Base-by-base conservation (phyloP, 2,113 vertebrate genomes). In the Trochalopteron elliotii region DNA sequence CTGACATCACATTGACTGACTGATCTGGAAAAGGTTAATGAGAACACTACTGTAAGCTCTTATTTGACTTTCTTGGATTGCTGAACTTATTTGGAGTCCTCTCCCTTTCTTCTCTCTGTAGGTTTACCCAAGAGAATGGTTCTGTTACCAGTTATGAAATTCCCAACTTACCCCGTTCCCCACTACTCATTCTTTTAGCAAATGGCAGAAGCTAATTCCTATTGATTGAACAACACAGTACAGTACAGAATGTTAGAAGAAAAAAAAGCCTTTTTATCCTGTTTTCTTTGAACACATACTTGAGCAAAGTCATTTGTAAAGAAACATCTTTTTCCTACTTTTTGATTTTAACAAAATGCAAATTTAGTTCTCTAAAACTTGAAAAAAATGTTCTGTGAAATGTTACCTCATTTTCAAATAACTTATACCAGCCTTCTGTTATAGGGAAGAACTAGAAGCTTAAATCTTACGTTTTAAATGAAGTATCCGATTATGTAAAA, bases 111-210 rank as follows among this genome's bases (percentile, higher is more conserved):
- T 99, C 98, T 98, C 98, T 99, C 98, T 98, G 94, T 98, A 99
- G 99, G 99, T 99, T 99, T 99, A 97, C 99, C 99, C 98, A 99
- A 99, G 99, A 99, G 99, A 99, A 99, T 99, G 99, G 98, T 99
- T 99, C 99, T 99, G 99, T 99, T 99, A 98, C 99, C 99, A 98
- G 98, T 99, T 98, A 99, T 99, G 99, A 99, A 99, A 99, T 98
- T 99, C 97, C 99, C 99, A 97, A 98, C 99, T 98, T 99, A 99
- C 98, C 98, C 99, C 97, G 97, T 99, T 97, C 99, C 99, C 97
- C 99, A 99, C 98, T 99, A 99, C 98, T 99, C 99, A 97, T 99
- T 99, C 98, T 99, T 99, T 99, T 99, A 99, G 98, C 98, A 97
- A 98, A 98, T 98, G 98, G 98, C 98, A 98, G 98, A 98, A 97